These are phyloP conservation scores for Palythoa heliodiscus DNA, from an alignment of 92 coral and sea anemone genomes.

Conservation along the genomic window DNA sequence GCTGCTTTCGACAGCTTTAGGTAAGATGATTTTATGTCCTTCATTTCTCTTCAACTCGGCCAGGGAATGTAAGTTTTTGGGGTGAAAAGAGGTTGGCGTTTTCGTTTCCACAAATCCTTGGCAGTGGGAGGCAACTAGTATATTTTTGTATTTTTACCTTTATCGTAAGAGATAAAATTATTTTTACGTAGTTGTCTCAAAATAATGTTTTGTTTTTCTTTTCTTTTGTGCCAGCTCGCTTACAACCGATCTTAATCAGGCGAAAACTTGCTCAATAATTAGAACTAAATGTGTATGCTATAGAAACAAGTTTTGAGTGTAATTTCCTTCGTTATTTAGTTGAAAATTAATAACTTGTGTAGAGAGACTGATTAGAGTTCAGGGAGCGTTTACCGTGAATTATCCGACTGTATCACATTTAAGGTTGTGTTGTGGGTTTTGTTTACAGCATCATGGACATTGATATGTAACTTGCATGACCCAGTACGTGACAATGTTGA, in stretches of 20 bases:
- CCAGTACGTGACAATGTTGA: background rate
- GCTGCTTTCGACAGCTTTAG: constrained; percentile 40
- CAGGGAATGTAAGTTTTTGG: background rate
- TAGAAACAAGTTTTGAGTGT: background rate
- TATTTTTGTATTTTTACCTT: background rate
- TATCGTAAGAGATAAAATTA: constrained; percentile 2
- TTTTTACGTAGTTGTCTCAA: constrained; percentile 4
- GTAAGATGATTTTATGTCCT: background rate
- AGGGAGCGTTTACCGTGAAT: background rate
- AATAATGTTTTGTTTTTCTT: constrained; percentile 7
- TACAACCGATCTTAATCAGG: background rate
- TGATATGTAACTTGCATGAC: background rate
- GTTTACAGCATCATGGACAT: constrained; percentile 8
- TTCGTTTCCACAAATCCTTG: background rate
- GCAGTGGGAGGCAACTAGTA: background rate
- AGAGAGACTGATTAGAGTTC: background rate
- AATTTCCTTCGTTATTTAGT: background rate
- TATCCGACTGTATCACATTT: background rate
- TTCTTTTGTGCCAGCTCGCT: constrained; percentile 7
- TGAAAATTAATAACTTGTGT: background rate
- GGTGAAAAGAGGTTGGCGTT: no score
- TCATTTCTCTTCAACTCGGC: no score
- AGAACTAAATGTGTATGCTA: background rate
- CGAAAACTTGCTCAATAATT: constrained; percentile 17
- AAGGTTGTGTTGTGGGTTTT: background rate